Base-by-base conservation (phyloP, 1,140 invertebrate genomes). In the Zaprionus tsacasi region DNA sequence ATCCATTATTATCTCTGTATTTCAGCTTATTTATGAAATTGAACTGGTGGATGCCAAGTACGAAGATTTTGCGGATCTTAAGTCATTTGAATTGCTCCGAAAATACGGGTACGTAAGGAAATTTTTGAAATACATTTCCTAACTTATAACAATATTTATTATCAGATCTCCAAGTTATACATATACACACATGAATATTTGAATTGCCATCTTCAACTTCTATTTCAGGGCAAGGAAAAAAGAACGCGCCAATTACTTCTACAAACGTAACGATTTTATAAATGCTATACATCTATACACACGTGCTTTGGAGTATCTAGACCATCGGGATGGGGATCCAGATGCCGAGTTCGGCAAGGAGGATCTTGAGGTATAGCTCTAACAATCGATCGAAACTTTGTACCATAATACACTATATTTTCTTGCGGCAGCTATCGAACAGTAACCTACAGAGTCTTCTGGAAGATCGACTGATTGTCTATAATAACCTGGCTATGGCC, bases 401-500 rank as follows among this genome's bases (percentile, higher is more conserved):
- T 15, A 1, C n/a, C 40, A 15, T 15, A 45, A 15, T 8, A 8
- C 40, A 45, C n/a, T 13, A 4, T 36, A 10, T 30, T 27, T 33
- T 40, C 17, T 17, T 12, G 79, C 3, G 73, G 89, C 25, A 90
- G 92, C 69, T 93, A n/a, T 93, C 93, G n/a, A 94, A 95, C 82
- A 90, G 93, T 38, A 94, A 95, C 33, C 82, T 95, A 10, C 94
- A 95, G 78, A 88, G 88, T 38, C 91, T 98, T 27, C 82, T 98
- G 15, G 96, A 97, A 36, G 96, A 97, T 85, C 93, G 96, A 59
- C 93, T 98, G 6, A 96, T 96, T 83, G 96, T 97, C 0, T 96
- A 96, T 77, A 98, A 98, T 91, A 98, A 98, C 93, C 94, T 98
- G 93, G 97, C 97, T 6, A 96, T 96, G 63, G 96, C 97, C 25